Conservation (phyloP, 2,797 vertebrate genomes). For the Botia kubotai region DNA sequence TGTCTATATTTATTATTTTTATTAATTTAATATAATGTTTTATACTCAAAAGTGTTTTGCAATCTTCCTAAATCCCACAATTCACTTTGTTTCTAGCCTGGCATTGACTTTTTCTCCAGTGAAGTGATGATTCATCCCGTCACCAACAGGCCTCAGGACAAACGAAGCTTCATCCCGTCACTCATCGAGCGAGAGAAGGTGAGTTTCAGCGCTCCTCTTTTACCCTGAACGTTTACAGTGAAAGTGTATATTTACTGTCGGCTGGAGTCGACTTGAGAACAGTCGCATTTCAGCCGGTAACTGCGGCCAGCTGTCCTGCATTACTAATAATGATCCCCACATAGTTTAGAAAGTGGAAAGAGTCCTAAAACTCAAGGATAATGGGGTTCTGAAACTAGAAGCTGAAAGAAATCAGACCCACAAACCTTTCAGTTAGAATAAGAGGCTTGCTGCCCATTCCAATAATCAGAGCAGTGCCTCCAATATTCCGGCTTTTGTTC, state of each 20-base stretch:
- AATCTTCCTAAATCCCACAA: neutral
- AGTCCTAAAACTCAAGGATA: conserved; percentile 56
- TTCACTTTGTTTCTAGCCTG: conserved; percentile 68
- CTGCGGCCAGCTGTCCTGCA: conserved; percentile 63
- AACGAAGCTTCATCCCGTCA: conserved; percentile 94
- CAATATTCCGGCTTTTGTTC: neutral
- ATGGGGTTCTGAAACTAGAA: conserved; percentile 52
- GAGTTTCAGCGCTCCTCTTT: conserved; percentile 42
- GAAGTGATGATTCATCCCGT: conserved; percentile 89
- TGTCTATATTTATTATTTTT: neutral
- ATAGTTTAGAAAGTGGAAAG: conserved; percentile 57
- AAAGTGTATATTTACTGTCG: conserved; percentile 36
- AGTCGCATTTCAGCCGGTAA: conserved; percentile 59
- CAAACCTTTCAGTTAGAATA: conserved; percentile 36
- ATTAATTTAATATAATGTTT: no score
- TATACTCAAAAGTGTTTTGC: no score
- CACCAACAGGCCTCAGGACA: conserved; percentile 89
- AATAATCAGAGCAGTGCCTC: no score
- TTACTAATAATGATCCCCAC: conserved; percentile 59
- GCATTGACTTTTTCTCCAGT: conserved; percentile 88
- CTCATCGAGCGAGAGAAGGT: conserved; percentile 93
- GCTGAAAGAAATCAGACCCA: conserved; percentile 62
- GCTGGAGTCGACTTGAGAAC: no score
- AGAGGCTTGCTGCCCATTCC: neutral
- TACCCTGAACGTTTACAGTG: neutral